A percentile compares a stretch with the other conserved stretches of the same genome.
phyloP scores from a whole-genome alignment of 2,888 invertebrate species.

The Xestia ashworthii region DNA sequence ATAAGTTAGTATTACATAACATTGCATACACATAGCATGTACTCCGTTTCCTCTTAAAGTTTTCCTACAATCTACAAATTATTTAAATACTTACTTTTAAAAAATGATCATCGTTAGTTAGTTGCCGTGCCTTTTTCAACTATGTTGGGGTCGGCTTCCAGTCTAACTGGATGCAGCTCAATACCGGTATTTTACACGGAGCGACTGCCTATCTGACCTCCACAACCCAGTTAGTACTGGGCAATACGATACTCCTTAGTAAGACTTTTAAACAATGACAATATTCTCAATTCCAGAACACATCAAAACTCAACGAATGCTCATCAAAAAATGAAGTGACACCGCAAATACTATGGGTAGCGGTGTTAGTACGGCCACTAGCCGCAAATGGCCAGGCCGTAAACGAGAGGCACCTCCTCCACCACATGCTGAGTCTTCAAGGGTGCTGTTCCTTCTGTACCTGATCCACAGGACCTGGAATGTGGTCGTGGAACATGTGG shows the following conservation, averaged over 20 bases:
- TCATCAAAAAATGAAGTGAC: slow-evolving; percentile 70
- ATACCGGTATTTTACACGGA: too few species aligned
- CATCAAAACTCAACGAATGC: slow-evolving; percentile 39
- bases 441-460: slow-evolving; percentile 92
- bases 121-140: too few species aligned
- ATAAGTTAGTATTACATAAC: too few species aligned
- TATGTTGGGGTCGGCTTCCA: too few species aligned
- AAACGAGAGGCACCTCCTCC: slow-evolving; percentile 79
- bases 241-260: too few species aligned
- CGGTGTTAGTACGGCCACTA: slow-evolving; percentile 78
- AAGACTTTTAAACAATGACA: neutral
- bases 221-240: too few species aligned
- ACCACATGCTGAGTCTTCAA: slow-evolving; percentile 89
- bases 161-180: too few species aligned
- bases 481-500: slow-evolving; percentile 92
- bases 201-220: too few species aligned
- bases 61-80: neutral
- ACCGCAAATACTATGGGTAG: slow-evolving; percentile 83
- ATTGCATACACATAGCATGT: too few species aligned
- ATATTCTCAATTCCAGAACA: slow-evolving; percentile 51
- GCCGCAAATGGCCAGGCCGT: slow-evolving; percentile 74
- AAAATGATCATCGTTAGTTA: too few species aligned
- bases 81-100: neutral
- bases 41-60: neutral
- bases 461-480: slow-evolving; percentile 93